Base-by-base conservation (phyloP, 2,888 invertebrate species). In the Smittia aterrima region DNA sequence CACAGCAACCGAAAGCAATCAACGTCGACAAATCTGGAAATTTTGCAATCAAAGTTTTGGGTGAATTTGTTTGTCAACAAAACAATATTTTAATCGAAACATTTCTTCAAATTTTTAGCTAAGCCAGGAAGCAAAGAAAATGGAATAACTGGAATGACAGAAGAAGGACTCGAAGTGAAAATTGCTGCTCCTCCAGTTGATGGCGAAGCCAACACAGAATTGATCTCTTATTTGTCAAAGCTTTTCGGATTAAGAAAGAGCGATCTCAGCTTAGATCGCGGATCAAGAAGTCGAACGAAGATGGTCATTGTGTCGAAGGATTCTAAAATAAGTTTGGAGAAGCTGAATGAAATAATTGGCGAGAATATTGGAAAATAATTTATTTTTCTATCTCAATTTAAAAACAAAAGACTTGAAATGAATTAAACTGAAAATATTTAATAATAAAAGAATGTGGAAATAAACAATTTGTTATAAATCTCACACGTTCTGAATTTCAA, bases 171-270 rank as follows among this genome's bases (percentile, higher is more conserved):
- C 25, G 89, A 89, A n/a, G 85, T 92, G 13, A 90, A 92, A 80
- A 91, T 93, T 76, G 87, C 88, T 75, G 92, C 92, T 1, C 92
- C 92, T n/a, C 92, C 93, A 0, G 86, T 89, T 2, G 92, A 93
- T 79, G 91, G 93, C 1, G 91, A 92, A 82, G 92, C 93, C 11
- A 93, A 93, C 79, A 85, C 87, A 41, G 92, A 92, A 79, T 84
- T 93, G 7, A 83, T 92, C 0, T 90, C 89, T 80, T 92, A 87
- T 79, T 81, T 93, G 67, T 86, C 92, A 0, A 85, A 86, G 76
- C 82, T 91, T n/a, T 81, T 93, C 40, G 88, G 87, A 11, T 78
- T 92, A 1, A 85, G 88, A 75, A 92, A 92, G 81, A 89, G 89
- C 76, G 89, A 90, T 78, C 85, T 93, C 0, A 83, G 85, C 0